Percentiles rank a stretch among this genome's conserved stretches.
phyloP scores from a whole-genome alignment of 2,888 invertebrate genomes.

The Atrina japonica region DNA sequence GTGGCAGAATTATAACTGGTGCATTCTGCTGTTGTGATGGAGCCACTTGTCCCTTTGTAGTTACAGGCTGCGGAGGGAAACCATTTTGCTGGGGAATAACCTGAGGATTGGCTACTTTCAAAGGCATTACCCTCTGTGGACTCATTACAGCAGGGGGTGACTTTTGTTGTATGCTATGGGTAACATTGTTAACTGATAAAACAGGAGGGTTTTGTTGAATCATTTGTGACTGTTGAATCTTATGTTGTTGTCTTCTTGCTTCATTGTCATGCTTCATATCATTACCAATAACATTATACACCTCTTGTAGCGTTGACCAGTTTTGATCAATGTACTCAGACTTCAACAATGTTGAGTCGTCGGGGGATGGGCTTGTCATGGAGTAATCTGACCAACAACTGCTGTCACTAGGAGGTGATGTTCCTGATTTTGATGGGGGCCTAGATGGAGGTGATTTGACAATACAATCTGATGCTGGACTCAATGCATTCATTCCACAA shows the following conservation, averaged over 20 bases:
- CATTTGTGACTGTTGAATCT: background rate
- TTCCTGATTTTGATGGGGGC: slow-evolving; percentile 6
- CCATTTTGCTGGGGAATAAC: background rate
- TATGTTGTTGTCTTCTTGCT: slow-evolving; percentile 2
- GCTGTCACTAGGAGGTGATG: slow-evolving; percentile 18
- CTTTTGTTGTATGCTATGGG: background rate
- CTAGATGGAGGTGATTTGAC: slow-evolving; percentile 23
- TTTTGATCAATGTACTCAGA: slow-evolving; percentile 30
- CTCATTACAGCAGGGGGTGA: background rate
- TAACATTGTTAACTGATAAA: slow-evolving; percentile 2
- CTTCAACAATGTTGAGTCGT: slow-evolving; percentile 7
- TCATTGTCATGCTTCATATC: slow-evolving; percentile 35
- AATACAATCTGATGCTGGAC: slow-evolving; percentile 45
- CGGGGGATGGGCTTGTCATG: background rate
- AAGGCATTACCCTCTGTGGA: slow-evolving; percentile 11
- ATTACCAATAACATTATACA: slow-evolving; percentile 50
- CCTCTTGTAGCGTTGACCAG: slow-evolving; percentile 48
- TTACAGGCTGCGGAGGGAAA: slow-evolving; percentile 4
- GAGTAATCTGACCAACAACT: background rate
- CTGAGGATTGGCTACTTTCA: slow-evolving; percentile 3
- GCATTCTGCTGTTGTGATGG: background rate
- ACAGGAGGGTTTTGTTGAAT: slow-evolving; percentile 10
- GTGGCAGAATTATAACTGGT: slow-evolving; percentile 27
- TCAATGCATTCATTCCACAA: slow-evolving; percentile 52
- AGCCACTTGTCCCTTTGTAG: background rate